Evolutionary conservation across 2,888 invertebrate genomes (phyloP), one percentile per base, ranked within the genome.

Genomic region (Parnassius glacialis): DNA sequence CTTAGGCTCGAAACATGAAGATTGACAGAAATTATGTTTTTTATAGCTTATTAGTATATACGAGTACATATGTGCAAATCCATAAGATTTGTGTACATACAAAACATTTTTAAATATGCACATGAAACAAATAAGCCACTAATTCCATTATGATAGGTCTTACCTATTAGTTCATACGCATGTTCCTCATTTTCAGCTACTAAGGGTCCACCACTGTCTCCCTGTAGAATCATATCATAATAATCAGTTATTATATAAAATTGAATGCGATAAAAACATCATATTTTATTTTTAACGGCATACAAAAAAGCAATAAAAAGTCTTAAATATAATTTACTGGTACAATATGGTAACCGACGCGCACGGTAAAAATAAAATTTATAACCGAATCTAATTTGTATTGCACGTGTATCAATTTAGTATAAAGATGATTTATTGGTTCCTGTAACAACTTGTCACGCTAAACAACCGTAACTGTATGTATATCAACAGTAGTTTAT

Each of bases 131-230:
- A 34, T 34, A 34, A 34, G 34, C 7, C 34, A 34, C 34, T 34
- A 34, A 34, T 34, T 5, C 7, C 5, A 7, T 7, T 34, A 34
- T 20, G 20, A 20, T 20, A 34, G n/a, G 42, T 12, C 80, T 84
- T 83, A 93, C 95, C 97, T 74, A 96, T 96, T 67, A 96, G 85
- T 79, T 96, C 96, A 75, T 94, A 96, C 69, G 93, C 93, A 72
- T 95, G 94, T 3, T 89, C 82, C 67, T 94, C 94, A 60, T 92
- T 92, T 74, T 94, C 93, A 7, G 93, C 92, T 54, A 96, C 92
- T 57, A 97, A 83, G 1, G 97, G 97, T 9, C 97, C 94, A 16
- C 96, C 96, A 73, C 95, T 96, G 75, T 96, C 95, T 20, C 95
- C 96, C 95, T 95, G 79, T 59, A 87, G 84, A 62, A 45, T 7